phyloP scores from a whole-genome alignment of 2,113 vertebrate genomes.

The Bufo gargarizans region DNA sequence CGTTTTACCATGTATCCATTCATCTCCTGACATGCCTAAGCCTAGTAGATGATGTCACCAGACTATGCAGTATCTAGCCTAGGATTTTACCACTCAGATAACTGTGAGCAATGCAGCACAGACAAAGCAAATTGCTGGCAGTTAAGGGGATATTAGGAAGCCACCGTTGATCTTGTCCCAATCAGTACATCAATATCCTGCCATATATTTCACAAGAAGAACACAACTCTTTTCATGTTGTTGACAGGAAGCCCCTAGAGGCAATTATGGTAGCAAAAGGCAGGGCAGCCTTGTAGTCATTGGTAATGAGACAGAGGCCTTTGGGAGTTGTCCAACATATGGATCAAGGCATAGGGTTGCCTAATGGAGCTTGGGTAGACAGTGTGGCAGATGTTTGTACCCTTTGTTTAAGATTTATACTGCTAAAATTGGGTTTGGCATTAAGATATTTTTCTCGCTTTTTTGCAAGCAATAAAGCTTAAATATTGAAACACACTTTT shows the following conservation, averaged over 20 bases:
- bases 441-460: conserved; percentile 35
- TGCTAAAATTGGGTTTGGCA: conserved; percentile 52
- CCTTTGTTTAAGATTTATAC: conserved; percentile 55
- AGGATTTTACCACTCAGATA: not conserved
- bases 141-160: not conserved
- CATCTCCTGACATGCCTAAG: not conserved
- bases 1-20: not conserved
- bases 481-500: not conserved
- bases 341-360: conserved; percentile 55
- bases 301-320: conserved; percentile 55
- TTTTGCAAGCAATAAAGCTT: conserved; percentile 35
- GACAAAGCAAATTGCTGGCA: not conserved
- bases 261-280: conserved; percentile 55
- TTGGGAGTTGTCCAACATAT: conserved; percentile 55
- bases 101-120: not conserved
- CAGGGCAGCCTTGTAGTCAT: conserved; percentile 51
- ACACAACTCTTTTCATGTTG: conserved; percentile 50
- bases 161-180: conserved; percentile 15
- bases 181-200: conserved; percentile 39
- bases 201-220: conserved; percentile 42
- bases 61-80: not conserved
- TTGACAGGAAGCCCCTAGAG: conserved; percentile 49
- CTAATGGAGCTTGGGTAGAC: conserved; percentile 56
- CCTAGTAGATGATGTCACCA: not conserved
- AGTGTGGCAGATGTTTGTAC: conserved; percentile 53